Conservation (phyloP, 2,113 vertebrate genomes). For the Rhinolophus sinicus region DNA sequence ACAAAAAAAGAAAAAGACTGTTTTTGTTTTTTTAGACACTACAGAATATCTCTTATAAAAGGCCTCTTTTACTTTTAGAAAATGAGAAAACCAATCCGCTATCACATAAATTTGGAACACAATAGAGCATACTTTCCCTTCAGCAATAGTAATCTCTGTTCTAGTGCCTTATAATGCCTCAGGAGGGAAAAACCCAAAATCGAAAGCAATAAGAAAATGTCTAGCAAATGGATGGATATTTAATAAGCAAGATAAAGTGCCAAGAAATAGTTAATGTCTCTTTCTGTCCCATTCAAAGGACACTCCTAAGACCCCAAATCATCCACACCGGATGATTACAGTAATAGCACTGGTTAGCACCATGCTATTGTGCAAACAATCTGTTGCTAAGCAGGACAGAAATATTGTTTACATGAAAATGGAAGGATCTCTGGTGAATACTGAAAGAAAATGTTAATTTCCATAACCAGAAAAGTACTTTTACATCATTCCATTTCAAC, state of each 20-base stretch:
- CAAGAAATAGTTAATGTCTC: conserved; percentile 60
- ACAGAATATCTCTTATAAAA: conserved; percentile 8
- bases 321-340: conserved; percentile 19
- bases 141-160: conserved; percentile 11
- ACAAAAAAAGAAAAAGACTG: neutral
- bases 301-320: conserved; percentile 1
- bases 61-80: conserved; percentile 14
- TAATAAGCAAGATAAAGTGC: conserved; percentile 48
- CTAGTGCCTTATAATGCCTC: neutral
- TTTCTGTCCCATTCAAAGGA: conserved; percentile 63
- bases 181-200: neutral
- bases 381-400: conserved; percentile 56
- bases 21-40: conserved; percentile 7
- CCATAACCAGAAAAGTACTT: conserved; percentile 23
- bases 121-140: conserved; percentile 5
- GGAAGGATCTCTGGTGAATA: conserved; percentile 54
- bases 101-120: conserved; percentile 51
- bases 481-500: neutral
- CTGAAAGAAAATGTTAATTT: conserved; percentile 67
- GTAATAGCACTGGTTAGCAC: neutral
- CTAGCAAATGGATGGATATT: conserved; percentile 38
- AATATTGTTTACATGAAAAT: conserved; percentile 63
- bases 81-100: conserved; percentile 25
- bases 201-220: conserved; percentile 42
- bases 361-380: neutral